Base-by-base conservation (phyloP, 2,113 vertebrate species). In the Mohoua ochrocephala region DNA sequence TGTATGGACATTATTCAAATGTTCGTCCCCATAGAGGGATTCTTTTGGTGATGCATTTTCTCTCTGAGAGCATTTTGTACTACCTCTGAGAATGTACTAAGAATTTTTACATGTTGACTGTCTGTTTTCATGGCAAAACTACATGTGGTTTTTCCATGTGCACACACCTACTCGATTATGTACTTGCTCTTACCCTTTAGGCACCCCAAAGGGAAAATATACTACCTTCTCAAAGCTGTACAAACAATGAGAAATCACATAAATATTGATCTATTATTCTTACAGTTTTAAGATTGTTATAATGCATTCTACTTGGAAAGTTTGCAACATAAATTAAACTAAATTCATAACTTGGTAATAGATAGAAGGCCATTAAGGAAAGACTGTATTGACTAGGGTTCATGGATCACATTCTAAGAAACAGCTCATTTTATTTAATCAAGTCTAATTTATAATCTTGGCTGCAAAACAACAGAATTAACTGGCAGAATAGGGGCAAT, bases 401-500 rank as follows among this genome's bases (percentile, higher is more conserved):
- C 61, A 44, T 63, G 20, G 37, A 49, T 16, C 49, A 69, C 42
- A 47, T 90, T 93, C 47, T 86, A 75, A 95, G 80, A 88, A 91
- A 86, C 12, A 63, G 45, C 50, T 47, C 5, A 0, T 77, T 97
- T 78, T 50, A 91, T 94, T 91, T 95, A 91, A 96, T 95, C 65
- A 83, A 93, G 50, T 84, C 64, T 85, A 95, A 88, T 7, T 78
- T 47, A 50, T 3, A 94, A 85, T 91, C 57, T 92, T 87, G 87
- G 80, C 85, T 91, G 84, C 49, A 95, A 96, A 96, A 57, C 37
- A 91, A 42, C 37, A 94, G 87, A 96, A 87, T 53, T 93, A 96
- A 93, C 60, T 57, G 52, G 73, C 10, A 94, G 86, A 91, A 88
- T 81, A 91, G 33, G 89, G 54, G 45, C 56, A 95, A 96, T 91